These are phyloP conservation scores for Samia ricini DNA, from an alignment of 1,140 invertebrate species.

Conservation along the genomic window DNA sequence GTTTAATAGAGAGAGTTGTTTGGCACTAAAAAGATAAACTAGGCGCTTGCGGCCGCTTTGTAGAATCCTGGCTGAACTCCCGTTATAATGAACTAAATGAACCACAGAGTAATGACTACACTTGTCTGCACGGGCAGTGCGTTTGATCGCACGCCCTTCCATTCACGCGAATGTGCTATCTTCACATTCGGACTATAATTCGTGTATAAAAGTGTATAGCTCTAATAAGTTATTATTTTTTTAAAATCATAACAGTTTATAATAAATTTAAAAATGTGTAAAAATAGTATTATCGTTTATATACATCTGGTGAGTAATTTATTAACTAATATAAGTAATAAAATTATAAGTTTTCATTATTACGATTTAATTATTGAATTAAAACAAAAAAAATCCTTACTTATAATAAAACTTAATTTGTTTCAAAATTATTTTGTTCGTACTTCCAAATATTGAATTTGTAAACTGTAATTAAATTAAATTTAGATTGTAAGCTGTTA, in stretches of 20 bases:
- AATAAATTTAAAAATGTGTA: slow-evolving; percentile 50
- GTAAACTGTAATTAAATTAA: no score
- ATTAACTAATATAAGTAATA: no score
- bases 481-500: no score
- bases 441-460: no score
- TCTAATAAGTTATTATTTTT: slow-evolving; percentile 36
- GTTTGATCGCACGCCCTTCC: slow-evolving; percentile 73
- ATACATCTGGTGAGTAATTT: slow-evolving; percentile 55
- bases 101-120: slow-evolving; percentile 19
- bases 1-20: slow-evolving; percentile 28
- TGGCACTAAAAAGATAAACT: slow-evolving; percentile 33
- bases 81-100: slow-evolving; percentile 65
- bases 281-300: slow-evolving; percentile 47
- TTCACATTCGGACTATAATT: slow-evolving; percentile 58
- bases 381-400: background rate
- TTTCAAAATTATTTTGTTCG: no score
- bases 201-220: slow-evolving; percentile 58
- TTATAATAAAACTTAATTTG: no score
- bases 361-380: background rate
- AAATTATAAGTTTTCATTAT: slow-evolving; percentile 5
- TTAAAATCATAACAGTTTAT: slow-evolving; percentile 38
- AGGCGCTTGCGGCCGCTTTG: slow-evolving; percentile 47
- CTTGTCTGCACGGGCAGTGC: slow-evolving; percentile 73
- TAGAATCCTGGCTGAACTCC: slow-evolving; percentile 66
- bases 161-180: slow-evolving; percentile 68